Conservation (phyloP, 64 coral and sea anemone genomes). For the Pocillopora damicornis region DNA sequence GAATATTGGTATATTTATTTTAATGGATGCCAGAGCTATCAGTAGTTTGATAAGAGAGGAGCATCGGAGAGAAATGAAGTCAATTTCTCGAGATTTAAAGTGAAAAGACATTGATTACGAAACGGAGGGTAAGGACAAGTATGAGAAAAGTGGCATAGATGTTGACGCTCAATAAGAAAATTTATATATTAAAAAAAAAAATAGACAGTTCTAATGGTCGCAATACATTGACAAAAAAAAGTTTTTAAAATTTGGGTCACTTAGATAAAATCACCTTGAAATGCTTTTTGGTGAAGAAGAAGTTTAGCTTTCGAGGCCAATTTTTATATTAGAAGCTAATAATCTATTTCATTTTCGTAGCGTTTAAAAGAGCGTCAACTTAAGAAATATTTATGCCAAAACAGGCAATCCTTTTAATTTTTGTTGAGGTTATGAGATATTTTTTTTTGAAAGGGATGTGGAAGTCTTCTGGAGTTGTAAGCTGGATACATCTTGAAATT, state of each 20-base stretch:
- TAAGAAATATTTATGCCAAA: too few species aligned
- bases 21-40: neutral
- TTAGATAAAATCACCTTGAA: too few species aligned
- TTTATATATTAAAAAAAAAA: neutral
- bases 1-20: conserved; percentile 14
- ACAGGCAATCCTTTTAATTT: too few species aligned
- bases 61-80: neutral
- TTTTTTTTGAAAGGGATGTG: neutral
- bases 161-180: neutral
- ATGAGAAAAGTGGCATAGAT: neutral
- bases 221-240: neutral
- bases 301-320: too few species aligned
- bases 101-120: neutral
- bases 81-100: neutral
- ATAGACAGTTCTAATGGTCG: neutral
- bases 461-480: neutral
- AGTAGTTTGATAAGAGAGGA: neutral
- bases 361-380: too few species aligned
- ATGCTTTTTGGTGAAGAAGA: too few species aligned
- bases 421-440: too few species aligned
- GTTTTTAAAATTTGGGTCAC: too few species aligned
- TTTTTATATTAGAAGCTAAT: too few species aligned
- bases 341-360: too few species aligned
- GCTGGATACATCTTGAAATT: too few species aligned
- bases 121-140: neutral